Conservation (phyloP, 2,113 vertebrate species). For the Dicaeum eximium region DNA sequence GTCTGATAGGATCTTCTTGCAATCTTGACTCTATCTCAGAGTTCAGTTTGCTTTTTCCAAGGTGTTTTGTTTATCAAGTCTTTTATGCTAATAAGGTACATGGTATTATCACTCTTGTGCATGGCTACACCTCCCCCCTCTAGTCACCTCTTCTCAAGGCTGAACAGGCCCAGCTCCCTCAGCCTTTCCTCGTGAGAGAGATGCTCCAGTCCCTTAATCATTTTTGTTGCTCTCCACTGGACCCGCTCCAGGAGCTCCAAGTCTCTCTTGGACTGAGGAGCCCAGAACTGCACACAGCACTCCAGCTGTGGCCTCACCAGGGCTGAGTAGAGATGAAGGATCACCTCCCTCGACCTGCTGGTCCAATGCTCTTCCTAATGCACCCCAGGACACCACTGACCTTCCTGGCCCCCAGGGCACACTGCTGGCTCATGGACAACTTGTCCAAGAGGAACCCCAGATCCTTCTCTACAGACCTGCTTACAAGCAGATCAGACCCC, state of each 20-base stretch:
- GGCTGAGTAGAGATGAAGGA: background rate
- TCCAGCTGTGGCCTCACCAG: background rate
- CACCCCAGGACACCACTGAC: rapidly evolving
- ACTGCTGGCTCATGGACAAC: rapidly evolving
- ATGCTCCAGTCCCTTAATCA: background rate
- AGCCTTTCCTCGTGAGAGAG: background rate
- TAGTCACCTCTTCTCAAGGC: background rate
- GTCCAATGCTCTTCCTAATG: background rate
- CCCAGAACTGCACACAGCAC: background rate
- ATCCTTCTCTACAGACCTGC: background rate
- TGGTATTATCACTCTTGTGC: too few relatives aligned
- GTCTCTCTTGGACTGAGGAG: background rate
- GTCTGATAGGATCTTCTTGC: too few relatives aligned
- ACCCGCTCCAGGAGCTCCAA: rapidly evolving
- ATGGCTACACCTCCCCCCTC: too few relatives aligned
- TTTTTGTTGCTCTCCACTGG: background rate
- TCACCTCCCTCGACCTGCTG: background rate
- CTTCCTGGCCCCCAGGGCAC: background rate
- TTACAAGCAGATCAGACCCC: background rate
- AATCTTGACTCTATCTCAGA: too few relatives aligned
- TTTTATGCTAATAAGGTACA: too few relatives aligned
- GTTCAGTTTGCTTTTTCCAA: too few relatives aligned
- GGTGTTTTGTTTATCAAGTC: too few relatives aligned
- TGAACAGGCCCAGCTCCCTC: background rate
- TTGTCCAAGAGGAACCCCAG: rapidly evolving